Conservation (phyloP, 2,888 invertebrate species). For the Alviniconcha strummeri region DNA sequence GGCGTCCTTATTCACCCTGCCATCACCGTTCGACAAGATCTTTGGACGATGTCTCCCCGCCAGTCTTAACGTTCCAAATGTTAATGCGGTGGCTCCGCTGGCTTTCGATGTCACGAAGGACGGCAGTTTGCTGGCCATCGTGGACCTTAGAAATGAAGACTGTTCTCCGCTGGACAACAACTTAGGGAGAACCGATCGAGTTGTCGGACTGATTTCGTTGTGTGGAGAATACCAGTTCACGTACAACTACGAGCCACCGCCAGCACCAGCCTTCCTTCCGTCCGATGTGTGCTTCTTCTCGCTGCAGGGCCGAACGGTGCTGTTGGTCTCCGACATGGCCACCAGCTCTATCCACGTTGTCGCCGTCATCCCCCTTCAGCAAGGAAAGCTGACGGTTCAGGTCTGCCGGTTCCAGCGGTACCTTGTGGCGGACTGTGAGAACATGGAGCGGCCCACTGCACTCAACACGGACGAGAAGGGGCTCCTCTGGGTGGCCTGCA, state of each 20-base stretch:
- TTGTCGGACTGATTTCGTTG: conserved; percentile 2
- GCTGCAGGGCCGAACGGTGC: background rate
- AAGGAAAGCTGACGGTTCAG: background rate
- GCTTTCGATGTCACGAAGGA: background rate
- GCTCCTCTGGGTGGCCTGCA: conserved; percentile 25
- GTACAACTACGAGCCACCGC: background rate
- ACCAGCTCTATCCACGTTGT: conserved; percentile 15
- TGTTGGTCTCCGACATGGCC: conserved; percentile 18
- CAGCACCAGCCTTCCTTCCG: conserved; percentile 2
- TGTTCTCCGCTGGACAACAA: conserved; percentile 1
- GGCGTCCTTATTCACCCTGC: background rate
- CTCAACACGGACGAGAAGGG: conserved; percentile 27
- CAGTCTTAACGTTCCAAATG: background rate
- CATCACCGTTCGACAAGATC: background rate
- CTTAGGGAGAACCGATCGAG: background rate
- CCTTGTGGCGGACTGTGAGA: conserved; percentile 3
- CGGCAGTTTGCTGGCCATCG: background rate
- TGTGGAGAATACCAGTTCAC: no score
- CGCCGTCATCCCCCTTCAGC: background rate
- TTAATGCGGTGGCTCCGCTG: background rate
- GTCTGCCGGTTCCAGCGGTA: conserved; percentile 2
- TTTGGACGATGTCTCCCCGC: background rate
- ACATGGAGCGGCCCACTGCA: conserved; percentile 11
- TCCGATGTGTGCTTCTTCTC: conserved; percentile 28
- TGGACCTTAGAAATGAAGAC: background rate